These are phyloP conservation scores for Crepidodera aurea DNA, from an alignment of 2,888 invertebrate species.

Conservation along the genomic window DNA sequence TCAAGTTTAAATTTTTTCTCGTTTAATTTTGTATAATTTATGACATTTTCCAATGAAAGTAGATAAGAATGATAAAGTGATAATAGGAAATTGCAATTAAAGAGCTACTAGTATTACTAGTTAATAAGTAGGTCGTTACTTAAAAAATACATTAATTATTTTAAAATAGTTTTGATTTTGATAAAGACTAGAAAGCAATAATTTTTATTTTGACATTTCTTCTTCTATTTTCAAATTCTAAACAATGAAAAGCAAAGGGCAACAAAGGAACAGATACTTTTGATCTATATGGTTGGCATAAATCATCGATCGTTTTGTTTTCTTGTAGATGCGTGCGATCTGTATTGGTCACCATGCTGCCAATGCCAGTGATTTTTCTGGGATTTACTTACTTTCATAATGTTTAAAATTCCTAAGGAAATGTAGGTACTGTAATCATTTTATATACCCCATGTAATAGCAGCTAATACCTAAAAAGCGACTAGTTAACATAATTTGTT, in stretches of 20 bases:
- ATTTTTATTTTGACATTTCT: not conserved
- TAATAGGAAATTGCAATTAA: not conserved
- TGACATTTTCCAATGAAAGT: conserved; percentile 4
- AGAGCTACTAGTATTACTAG: not conserved
- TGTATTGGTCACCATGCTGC: not conserved
- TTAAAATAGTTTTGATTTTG: conserved; percentile 29
- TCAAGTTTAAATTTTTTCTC: not conserved
- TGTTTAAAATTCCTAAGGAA: no score
- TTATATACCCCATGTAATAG: no score
- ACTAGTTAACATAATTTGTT: no score
- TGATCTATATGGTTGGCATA: conserved; percentile 47
- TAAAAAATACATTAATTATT: conserved; percentile 29
- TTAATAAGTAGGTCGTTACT: not conserved
- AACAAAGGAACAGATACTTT: conserved; percentile 48
- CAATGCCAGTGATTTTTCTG: not conserved
- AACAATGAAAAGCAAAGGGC: conserved; percentile 34
- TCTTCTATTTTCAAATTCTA: not conserved
- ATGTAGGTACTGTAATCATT: no score
- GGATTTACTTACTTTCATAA: no score
- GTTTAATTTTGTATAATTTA: conserved; percentile 7
- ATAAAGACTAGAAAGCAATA: not conserved
- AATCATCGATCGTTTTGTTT: conserved; percentile 30
- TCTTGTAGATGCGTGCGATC: conserved; percentile 19
- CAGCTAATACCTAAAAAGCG: no score
- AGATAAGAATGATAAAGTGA: conserved; percentile 2